phyloP scores from a whole-genome alignment of 2,797 vertebrate genomes.

The Coranthus polyacanthus region DNA sequence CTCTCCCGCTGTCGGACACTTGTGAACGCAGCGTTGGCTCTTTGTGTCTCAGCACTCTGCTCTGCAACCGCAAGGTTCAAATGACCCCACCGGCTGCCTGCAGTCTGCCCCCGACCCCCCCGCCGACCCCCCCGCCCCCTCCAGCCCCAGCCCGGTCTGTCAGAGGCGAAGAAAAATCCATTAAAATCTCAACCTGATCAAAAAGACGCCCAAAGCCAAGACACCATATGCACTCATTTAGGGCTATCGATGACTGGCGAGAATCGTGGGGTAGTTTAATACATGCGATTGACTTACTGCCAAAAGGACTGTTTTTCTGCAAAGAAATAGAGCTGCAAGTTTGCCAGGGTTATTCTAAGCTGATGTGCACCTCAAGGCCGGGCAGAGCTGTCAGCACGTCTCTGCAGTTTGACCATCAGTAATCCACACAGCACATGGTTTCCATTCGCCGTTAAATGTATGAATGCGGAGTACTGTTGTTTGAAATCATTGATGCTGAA shows the following conservation, averaged over 20 bases:
- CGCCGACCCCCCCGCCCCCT: background rate
- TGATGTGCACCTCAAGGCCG: conserved; percentile 68
- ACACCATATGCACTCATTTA: conserved; percentile 86
- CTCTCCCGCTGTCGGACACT: conserved; percentile 87
- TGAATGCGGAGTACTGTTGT: conserved; percentile 54
- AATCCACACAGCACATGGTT: conserved; percentile 73
- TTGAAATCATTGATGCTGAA: conserved; percentile 70
- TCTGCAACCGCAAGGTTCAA: conserved; percentile 90
- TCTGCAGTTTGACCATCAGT: conserved; percentile 59
- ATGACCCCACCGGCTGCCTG: conserved; percentile 83
- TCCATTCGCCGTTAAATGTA: conserved; percentile 65
- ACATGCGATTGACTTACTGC: conserved; percentile 87
- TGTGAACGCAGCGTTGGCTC: conserved; percentile 83
- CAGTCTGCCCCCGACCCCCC: conserved; percentile 69
- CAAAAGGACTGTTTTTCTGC: conserved; percentile 78
- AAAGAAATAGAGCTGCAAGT: conserved; percentile 68
- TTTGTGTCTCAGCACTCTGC: conserved; percentile 86
- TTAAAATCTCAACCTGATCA: conserved; percentile 86
- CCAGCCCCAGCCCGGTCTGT: conserved; percentile 64
- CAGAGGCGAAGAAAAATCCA: conserved; percentile 84
- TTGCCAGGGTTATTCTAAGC: conserved; percentile 66
- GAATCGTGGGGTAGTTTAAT: conserved; percentile 80
- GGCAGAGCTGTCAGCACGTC: conserved; percentile 71
- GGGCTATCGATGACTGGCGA: conserved; percentile 83
- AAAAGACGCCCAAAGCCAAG: conserved; percentile 76